phyloP scores from a whole-genome alignment of 2,113 vertebrate species.

The Porphyrio hochstetteri region DNA sequence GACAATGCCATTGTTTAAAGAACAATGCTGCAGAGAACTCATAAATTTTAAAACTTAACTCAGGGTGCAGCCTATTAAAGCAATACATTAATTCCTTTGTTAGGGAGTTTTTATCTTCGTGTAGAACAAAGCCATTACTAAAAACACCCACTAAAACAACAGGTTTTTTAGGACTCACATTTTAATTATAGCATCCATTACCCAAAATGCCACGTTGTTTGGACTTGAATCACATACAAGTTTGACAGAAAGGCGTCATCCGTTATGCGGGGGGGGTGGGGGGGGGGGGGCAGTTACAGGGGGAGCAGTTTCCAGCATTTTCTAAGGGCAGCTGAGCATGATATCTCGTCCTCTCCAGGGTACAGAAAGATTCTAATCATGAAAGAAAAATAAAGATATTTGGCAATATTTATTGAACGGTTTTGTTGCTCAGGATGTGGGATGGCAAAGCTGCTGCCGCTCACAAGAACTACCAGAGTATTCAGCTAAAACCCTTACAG shows the following conservation, averaged over 20 bases:
- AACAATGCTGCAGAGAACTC: constrained; percentile 78
- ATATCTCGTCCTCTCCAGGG: background rate
- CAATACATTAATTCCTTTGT: constrained; percentile 75
- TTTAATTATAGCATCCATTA: constrained; percentile 70
- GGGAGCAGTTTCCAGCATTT: background rate
- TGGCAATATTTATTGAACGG: background rate
- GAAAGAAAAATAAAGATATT: background rate
- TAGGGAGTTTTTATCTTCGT: constrained; percentile 72
- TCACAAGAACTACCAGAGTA: background rate
- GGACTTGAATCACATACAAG: constrained; percentile 36
- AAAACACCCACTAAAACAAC: constrained; percentile 68
- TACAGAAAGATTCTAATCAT: background rate
- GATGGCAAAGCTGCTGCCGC: background rate
- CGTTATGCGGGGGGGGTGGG: background rate
- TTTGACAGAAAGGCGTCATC: constrained; percentile 44
- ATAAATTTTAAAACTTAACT: constrained; percentile 78
- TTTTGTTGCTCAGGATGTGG: background rate
- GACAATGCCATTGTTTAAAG: constrained; percentile 81
- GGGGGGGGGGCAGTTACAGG: background rate
- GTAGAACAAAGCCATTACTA: constrained; percentile 73
- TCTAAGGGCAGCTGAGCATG: background rate
- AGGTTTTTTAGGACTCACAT: constrained; percentile 58
- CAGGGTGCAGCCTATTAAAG: constrained; percentile 73
- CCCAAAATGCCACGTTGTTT: constrained; percentile 49
- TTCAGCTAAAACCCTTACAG: background rate